phyloP scores from a whole-genome alignment of 2,113 vertebrate genomes.

The Tympanuchus pallidicinctus region DNA sequence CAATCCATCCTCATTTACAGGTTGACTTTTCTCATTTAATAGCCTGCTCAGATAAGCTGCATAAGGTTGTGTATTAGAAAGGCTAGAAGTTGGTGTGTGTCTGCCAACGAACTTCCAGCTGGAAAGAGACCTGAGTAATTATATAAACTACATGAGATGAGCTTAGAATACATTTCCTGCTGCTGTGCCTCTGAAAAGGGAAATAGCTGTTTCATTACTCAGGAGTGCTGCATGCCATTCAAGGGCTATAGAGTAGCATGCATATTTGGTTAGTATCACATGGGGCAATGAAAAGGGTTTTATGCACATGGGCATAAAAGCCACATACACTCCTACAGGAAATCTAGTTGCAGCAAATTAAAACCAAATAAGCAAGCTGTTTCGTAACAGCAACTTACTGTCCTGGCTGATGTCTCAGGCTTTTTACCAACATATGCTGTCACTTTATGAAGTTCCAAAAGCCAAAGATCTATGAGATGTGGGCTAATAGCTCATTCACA shows the following conservation, averaged over 20 bases:
- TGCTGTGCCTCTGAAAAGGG: not conserved
- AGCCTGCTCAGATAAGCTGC: not conserved
- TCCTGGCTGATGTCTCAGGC: not conserved
- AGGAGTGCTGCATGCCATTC: not conserved
- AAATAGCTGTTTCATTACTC: not conserved
- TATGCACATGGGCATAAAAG: rapidly evolving
- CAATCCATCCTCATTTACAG: not conserved
- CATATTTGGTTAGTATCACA: not conserved
- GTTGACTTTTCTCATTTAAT: constrained; percentile 3
- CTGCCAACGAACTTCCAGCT: not conserved
- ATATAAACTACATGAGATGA: not conserved
- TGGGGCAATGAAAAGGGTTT: not conserved
- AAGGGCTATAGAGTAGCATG: not conserved
- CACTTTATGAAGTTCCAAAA: not conserved
- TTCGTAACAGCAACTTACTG: not conserved
- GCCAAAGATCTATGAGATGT: not conserved
- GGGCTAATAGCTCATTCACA: not conserved
- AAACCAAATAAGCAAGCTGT: constrained; percentile 6
- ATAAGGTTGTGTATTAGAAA: not conserved
- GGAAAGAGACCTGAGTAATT: not conserved
- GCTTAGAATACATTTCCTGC: not conserved
- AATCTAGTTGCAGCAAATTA: not conserved
- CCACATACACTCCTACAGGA: not conserved
- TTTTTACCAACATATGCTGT: constrained; percentile 10
- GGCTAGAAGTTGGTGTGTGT: not conserved